Conservation (phyloP, 2,888 invertebrate genomes). For the Cheilosia vulpina region DNA sequence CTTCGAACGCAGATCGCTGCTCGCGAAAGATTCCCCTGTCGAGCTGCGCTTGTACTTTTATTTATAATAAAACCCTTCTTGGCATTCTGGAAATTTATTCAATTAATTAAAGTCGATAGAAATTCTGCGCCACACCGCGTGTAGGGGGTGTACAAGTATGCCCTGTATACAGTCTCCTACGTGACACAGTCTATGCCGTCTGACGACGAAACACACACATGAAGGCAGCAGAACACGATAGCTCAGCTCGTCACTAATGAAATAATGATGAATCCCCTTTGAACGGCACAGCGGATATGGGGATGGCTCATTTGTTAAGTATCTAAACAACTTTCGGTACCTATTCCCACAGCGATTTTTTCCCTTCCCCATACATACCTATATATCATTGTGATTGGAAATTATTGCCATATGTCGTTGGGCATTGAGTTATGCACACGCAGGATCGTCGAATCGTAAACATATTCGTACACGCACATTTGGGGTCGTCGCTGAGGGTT, state of each 20-base stretch:
- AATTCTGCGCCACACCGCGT: conserved; percentile 61
- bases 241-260: conserved; percentile 69
- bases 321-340: conserved; percentile 69
- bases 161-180: conserved; percentile 53
- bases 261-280: conserved; percentile 74
- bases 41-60: conserved; percentile 52
- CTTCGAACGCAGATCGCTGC: too few relatives aligned
- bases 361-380: neutral
- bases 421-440: conserved; percentile 75
- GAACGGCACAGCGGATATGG: conserved; percentile 5
- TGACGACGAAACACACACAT: conserved; percentile 45
- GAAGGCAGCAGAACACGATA: conserved; percentile 63
- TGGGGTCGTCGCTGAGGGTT: conserved; percentile 27
- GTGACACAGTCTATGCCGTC: conserved; percentile 54
- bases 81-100: conserved; percentile 73
- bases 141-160: conserved; percentile 17
- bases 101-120: conserved; percentile 76
- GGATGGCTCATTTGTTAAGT: conserved; percentile 67
- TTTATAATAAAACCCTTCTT: conserved; percentile 73
- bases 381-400: conserved; percentile 76
- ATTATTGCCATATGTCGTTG: conserved; percentile 76
- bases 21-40: too few relatives aligned
- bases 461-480: conserved; percentile 56
- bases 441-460: conserved; percentile 70
- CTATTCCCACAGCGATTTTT: conserved; percentile 57